Percentiles rank a stretch among this genome's conserved stretches.
phyloP scores from a whole-genome alignment of 2,113 vertebrate genomes.

The Calyptomena viridis region DNA sequence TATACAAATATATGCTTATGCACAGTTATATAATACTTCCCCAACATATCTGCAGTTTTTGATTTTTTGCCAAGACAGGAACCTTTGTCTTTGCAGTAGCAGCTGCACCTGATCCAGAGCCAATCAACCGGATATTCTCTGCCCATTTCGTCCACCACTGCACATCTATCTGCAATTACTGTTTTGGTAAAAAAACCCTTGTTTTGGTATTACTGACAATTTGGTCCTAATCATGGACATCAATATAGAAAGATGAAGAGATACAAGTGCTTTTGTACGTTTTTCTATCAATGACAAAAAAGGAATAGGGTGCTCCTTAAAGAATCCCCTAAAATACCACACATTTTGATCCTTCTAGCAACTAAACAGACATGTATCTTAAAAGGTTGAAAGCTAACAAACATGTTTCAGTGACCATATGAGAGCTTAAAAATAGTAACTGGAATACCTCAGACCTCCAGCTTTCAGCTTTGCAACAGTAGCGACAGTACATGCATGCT shows the following conservation, averaged over 20 bases:
- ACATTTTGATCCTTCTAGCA: neutral
- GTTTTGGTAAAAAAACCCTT: neutral
- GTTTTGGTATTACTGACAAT: neutral
- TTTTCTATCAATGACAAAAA: neutral
- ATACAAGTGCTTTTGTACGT: neutral
- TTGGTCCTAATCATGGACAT: neutral
- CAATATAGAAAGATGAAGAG: neutral
- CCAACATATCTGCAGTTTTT: neutral
- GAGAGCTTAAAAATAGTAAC: neutral
- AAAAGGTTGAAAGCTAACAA: neutral
- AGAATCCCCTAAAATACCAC: neutral
- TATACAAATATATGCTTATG: neutral
- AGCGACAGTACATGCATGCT: neutral
- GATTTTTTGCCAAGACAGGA: neutral
- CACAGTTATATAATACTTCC: neutral
- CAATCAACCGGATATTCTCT: neutral
- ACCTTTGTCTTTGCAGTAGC: neutral
- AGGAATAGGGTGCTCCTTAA: neutral
- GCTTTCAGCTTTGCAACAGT: neutral
- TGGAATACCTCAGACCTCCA: neutral
- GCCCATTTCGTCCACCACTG: neutral
- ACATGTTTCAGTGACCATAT: neutral
- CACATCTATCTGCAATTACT: neutral
- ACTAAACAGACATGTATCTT: neutral
- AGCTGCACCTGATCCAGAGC: neutral